A percentile compares a stretch with the other conserved stretches of the same genome.
Conservation (phyloP, 2,888 invertebrate species). For the Osmoderma eremita region DNA sequence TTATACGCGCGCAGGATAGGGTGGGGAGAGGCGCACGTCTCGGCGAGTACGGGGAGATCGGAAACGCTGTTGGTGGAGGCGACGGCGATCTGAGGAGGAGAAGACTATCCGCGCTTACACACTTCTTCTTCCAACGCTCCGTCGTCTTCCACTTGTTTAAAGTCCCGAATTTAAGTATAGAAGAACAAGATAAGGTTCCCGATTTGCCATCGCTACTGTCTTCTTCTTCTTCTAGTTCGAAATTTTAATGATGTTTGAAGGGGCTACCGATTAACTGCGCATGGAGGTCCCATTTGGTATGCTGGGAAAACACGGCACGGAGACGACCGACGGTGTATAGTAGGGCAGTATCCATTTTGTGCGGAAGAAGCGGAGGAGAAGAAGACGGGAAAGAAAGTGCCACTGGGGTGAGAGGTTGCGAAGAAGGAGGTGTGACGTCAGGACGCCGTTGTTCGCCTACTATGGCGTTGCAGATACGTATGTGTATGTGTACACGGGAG, state of each 20-base stretch:
- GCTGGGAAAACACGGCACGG: constrained; percentile 47
- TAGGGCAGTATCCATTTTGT: constrained; percentile 51
- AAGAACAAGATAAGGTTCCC: not conserved
- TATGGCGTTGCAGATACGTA: constrained; percentile 33
- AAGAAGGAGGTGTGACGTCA: constrained; percentile 45
- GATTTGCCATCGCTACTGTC: not conserved
- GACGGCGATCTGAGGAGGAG: not conserved
- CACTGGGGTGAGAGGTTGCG: constrained; percentile 51
- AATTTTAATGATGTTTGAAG: constrained; percentile 49
- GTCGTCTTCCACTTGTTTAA: constrained; percentile 33
- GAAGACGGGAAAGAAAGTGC: constrained; percentile 43
- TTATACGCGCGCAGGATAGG: constrained; percentile 28
- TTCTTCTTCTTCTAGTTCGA: constrained; percentile 30
- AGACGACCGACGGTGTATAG: constrained; percentile 42
- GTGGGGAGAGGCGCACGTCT: constrained; percentile 23
- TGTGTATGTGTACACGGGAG: constrained; percentile 38
- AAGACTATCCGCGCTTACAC: constrained; percentile 18
- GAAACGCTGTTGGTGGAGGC: not conserved
- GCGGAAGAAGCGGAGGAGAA: constrained; percentile 31
- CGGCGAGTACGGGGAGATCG: constrained; percentile 2
- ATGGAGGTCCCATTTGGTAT: constrained; percentile 55
- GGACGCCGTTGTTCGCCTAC: constrained; percentile 44
- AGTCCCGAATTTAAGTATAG: constrained; percentile 13
- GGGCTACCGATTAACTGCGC: constrained; percentile 48
- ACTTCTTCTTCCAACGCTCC: constrained; percentile 21